Base-by-base conservation (phyloP, 2,888 invertebrate species). In the Caenorhabditis sp. region DNA sequence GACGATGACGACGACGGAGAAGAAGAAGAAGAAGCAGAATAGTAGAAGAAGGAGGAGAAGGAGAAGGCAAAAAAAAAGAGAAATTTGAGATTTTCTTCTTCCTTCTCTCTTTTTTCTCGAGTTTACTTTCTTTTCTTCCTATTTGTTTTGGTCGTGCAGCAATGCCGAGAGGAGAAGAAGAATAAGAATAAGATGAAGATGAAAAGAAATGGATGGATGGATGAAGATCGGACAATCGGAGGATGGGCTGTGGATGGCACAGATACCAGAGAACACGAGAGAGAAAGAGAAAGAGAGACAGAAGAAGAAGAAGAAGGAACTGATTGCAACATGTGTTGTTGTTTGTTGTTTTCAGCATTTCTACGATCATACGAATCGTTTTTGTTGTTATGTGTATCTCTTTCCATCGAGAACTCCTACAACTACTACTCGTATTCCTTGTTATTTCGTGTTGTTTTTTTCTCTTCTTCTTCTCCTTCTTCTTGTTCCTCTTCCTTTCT, bases 121-220 rank as follows among this genome's bases (percentile, higher is more conserved):
- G 47, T 68, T 68, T 68, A 55, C 55, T 55, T 37, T 44, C 56
- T 28, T 56, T 56, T 55, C 40, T 35, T 56, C 61, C 24, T 61
- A 61, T 61, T 61, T 61, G 61, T 47, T 61, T 61, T 61, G 61
- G 61, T 61, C 61, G 61, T 61, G 18, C 40, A 47, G 61, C 24
- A 61, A 13, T 37, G 60, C 28, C 20, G 11, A 55, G 28, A 55
- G 32, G 13, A 40, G 40, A 40, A 32, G 15, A 26, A 53, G 53
- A 53, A 26, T 11, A 13, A 51, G 51, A 22, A 18, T 18, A 18
- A 18, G n/a, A n/a, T n/a, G n/a, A n/a, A n/a, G n/a, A n/a, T n/a
- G 18, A 50, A 50, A 51, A 1, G 13, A 8, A 11, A 51, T 24
- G 24, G 51, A 51, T 13, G 51, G 22, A 50, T 15, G 55, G 28